Evolutionary conservation across 1,140 invertebrate genomes (phyloP).

Genomic region (Euglossa dilemma): DNA sequence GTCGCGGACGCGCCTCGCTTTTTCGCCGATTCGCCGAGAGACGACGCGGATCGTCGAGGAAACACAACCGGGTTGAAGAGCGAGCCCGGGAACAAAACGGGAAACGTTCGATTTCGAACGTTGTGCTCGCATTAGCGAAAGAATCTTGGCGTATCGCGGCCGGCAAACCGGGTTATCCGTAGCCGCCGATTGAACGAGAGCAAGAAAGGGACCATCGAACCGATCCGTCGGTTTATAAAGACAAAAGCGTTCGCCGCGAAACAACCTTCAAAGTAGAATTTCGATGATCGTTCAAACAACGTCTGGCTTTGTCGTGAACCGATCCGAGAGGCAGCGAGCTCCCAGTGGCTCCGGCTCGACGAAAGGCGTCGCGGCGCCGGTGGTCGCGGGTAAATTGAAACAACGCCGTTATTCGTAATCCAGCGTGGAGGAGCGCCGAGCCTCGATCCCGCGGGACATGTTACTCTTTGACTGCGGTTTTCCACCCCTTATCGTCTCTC

Average conservation of each 20-base stretch:
- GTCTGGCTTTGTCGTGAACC: slow-evolving; percentile 55
- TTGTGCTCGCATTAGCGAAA: neutral
- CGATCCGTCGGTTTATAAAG: neutral
- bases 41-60: no score
- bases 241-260: neutral
- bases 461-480: slow-evolving; percentile 48
- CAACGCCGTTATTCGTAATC: slow-evolving; percentile 61
- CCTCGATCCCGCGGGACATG: slow-evolving; percentile 53
- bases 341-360: slow-evolving; percentile 37
- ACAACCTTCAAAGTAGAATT: slow-evolving; percentile 30
- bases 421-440: slow-evolving; percentile 7
- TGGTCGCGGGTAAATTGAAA: slow-evolving; percentile 63
- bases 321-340: slow-evolving; percentile 48
- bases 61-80: no score
- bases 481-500: neutral
- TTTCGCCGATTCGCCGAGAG: no score
- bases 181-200: neutral
- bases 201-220: neutral
- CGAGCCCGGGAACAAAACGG: no score
- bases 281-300: slow-evolving; percentile 53
- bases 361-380: slow-evolving; percentile 39
- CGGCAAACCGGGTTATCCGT: neutral
- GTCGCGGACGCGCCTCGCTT: no score
- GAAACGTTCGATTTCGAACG: no score
- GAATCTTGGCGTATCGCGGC: neutral